A percentile compares a stretch with the other conserved stretches of the same genome.
phyloP scores from a whole-genome alignment of 2,113 vertebrate genomes.

The Piaya cayana region DNA sequence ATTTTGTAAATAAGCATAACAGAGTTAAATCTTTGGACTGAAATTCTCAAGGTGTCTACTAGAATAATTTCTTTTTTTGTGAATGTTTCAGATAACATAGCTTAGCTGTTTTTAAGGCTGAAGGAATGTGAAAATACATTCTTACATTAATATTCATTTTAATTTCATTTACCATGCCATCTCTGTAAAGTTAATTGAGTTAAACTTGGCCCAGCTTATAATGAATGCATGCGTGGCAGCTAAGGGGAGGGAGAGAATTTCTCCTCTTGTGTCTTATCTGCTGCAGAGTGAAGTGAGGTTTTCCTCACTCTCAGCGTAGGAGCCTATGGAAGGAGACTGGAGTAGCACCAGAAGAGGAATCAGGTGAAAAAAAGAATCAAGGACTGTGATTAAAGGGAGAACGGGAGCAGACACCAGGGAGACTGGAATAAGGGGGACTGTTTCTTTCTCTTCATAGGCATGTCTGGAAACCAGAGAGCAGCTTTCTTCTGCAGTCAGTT shows the following conservation, averaged over 20 bases:
- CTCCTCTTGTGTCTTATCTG: background rate
- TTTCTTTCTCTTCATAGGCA: background rate
- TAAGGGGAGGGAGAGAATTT: background rate
- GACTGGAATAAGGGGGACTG: background rate
- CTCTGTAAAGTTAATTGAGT: constrained; percentile 13
- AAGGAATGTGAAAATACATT: background rate
- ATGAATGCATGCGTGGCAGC: background rate
- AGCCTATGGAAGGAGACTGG: background rate
- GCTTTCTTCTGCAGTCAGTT: background rate
- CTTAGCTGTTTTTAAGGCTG: background rate
- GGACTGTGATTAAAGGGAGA: background rate
- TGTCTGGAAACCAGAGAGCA: background rate
- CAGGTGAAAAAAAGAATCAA: background rate
- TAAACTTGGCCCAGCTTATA: background rate
- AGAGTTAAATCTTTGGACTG: background rate
- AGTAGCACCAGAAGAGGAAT: background rate
- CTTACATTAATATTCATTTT: background rate
- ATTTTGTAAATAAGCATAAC: background rate
- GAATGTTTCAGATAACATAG: background rate
- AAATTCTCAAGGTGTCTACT: background rate
- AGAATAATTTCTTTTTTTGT: background rate
- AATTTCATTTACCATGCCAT: constrained; percentile 2
- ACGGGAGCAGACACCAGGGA: background rate
- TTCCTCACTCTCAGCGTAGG: background rate
- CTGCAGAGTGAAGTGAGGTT: background rate